phyloP scores from a whole-genome alignment of 2,797 vertebrate species.

The Acanthiza pusilla region DNA sequence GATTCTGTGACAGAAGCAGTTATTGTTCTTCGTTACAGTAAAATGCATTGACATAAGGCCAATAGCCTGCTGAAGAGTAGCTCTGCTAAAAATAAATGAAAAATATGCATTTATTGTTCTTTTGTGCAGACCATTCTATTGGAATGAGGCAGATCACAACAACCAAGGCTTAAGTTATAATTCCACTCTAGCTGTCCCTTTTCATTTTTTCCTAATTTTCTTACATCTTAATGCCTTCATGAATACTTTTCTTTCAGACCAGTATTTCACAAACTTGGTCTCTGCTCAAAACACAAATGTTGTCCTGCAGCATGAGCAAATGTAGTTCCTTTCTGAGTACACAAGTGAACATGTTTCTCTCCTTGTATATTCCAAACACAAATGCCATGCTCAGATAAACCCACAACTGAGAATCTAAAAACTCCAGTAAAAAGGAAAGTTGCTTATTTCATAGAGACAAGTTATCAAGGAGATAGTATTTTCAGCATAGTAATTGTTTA shows the following conservation, averaged over 20 bases:
- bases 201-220: background rate
- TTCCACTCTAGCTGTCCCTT: background rate
- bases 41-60: background rate
- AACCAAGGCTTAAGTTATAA: background rate
- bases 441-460: background rate
- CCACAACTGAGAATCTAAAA: background rate
- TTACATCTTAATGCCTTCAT: background rate
- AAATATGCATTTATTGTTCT: background rate
- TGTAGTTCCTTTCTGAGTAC: background rate
- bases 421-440: background rate
- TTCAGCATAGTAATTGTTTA: background rate
- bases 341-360: background rate
- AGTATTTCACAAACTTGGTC: background rate
- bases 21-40: background rate
- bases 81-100: background rate
- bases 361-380: background rate
- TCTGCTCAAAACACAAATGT: background rate
- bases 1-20: background rate
- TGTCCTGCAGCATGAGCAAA: background rate
- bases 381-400: background rate
- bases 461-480: background rate
- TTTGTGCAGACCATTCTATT: background rate
- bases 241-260: background rate
- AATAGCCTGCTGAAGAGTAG: background rate
- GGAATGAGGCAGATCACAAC: background rate